Evolutionary conservation across 2,888 invertebrate genomes (phyloP), one percentile per base, ranked within the genome.

Genomic region (Julus scandinavius): DNA sequence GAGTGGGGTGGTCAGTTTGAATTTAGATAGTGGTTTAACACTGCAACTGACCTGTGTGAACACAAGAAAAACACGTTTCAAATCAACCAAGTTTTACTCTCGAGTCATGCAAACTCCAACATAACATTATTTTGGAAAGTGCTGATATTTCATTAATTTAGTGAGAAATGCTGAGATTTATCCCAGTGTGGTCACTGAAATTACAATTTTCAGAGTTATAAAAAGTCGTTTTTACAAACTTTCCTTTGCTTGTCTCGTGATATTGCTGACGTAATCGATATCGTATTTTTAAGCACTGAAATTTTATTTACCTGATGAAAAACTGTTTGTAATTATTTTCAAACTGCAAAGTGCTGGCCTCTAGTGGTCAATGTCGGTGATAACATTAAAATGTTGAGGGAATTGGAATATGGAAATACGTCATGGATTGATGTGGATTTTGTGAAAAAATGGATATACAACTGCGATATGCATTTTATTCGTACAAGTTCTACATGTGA

Each of bases 341-440:
- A 38, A 29, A 29, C 29, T 29, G 29, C 29, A 29, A 29, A 29
- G 80, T 80, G 80, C 80, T 80, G 80, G 38, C 80, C 80, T 38
- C 80, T 80, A 38, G 80, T 80, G 80, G 38, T 80, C 80, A 80
- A 80, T 29, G 38, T 38, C 6, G 80, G 38, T 20, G 80, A 29
- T 20, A 72, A 72, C 11, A 29, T 13, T 20, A 38, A 2, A n/a
- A 20, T 20, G 9, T 20, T 72, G 20, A 17, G 11, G 29, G 15
- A 80, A 80, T 72, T 29, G 72, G 80, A 38, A 80, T 38, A 80
- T 80, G 80, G 80, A 29, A n/a, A 80, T 80, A 13, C 38, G 38
- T 38, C 11, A 80, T 80, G 80, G 63, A 72, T 72, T 72, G 80
- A 20, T 80, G 38, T 13, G 80, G 38, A 2, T 38, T 29, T 20